phyloP scores from a whole-genome alignment of 2,113 vertebrate genomes.

The Geococcyx californianus region DNA sequence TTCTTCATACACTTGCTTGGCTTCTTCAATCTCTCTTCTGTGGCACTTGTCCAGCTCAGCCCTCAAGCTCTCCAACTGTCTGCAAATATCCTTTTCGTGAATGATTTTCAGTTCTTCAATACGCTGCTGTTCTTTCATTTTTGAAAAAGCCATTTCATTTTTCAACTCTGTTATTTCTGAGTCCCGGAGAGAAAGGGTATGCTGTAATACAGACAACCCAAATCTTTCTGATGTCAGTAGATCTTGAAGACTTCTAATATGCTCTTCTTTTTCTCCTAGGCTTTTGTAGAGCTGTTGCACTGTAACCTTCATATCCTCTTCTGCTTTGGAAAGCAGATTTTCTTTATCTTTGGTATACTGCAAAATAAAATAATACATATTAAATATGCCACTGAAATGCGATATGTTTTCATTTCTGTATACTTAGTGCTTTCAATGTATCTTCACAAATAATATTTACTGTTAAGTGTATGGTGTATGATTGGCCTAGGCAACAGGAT shows the following conservation, averaged over 20 bases:
- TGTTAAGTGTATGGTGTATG: background rate
- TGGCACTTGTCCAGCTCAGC: conserved; percentile 61
- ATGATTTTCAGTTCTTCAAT: conserved; percentile 9
- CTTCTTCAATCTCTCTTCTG: conserved; percentile 22
- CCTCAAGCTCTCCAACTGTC: conserved; percentile 63
- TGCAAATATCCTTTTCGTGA: conserved; percentile 5
- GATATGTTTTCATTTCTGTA: background rate
- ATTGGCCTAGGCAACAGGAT: background rate
- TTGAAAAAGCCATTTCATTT: background rate
- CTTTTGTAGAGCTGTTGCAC: conserved; percentile 17
- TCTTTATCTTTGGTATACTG: conserved; percentile 69
- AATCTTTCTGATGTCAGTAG: background rate
- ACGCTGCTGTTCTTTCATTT: background rate
- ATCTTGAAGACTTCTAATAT: conserved; percentile 25
- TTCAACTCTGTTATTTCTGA: conserved; percentile 40
- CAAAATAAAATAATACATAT: conserved; percentile 33
- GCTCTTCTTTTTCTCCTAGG: conserved; percentile 28
- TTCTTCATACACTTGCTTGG: background rate
- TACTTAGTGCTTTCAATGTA: background rate
- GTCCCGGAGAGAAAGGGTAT: conserved; percentile 36
- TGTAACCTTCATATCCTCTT: conserved; percentile 40
- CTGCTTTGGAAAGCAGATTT: conserved; percentile 41
- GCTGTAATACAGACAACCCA: conserved; percentile 24
- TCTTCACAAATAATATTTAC: background rate
- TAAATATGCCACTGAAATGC: background rate